These are phyloP conservation scores for Stomatorhinus ivindoensis DNA, from an alignment of 2,113 vertebrate genomes.

Conservation along the genomic window DNA sequence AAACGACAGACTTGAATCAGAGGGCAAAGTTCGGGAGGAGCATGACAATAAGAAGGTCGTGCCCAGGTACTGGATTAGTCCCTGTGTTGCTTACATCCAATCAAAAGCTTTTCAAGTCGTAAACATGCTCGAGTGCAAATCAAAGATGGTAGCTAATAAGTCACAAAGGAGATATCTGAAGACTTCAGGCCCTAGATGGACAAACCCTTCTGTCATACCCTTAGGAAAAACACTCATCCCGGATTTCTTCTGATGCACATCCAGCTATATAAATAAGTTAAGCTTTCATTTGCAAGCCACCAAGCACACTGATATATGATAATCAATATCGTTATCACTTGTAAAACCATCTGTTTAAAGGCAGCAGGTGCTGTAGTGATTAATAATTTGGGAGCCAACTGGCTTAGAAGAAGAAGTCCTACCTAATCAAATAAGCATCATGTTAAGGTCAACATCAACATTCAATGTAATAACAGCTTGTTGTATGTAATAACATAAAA, in stretches of 20 bases:
- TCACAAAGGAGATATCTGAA: not conserved
- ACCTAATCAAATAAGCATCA: not conserved
- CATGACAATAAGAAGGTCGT: not conserved
- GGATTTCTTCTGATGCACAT: not conserved
- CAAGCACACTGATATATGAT: not conserved
- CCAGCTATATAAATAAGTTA: not conserved
- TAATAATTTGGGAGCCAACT: not conserved
- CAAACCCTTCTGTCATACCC: not conserved
- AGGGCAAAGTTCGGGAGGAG: not conserved
- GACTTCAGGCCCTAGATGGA: not conserved
- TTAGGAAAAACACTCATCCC: not conserved
- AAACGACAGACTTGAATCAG: conserved; percentile 29
- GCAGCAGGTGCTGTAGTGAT: not conserved
- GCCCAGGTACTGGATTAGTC: not conserved
- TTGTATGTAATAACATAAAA: not conserved
- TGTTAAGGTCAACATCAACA: not conserved
- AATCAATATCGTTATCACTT: not conserved
- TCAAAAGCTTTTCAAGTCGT: not conserved
- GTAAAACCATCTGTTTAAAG: not conserved
- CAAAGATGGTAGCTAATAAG: not conserved
- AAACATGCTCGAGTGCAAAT: not conserved
- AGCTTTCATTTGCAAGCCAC: not conserved
- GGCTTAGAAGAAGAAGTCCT: not conserved
- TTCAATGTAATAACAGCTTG: not conserved
- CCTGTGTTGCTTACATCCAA: not conserved